Evolutionary conservation across 1,140 invertebrate species (phyloP), one percentile per base, ranked within the genome.

Genomic region (Stenopsyche tienmushanensis): DNA sequence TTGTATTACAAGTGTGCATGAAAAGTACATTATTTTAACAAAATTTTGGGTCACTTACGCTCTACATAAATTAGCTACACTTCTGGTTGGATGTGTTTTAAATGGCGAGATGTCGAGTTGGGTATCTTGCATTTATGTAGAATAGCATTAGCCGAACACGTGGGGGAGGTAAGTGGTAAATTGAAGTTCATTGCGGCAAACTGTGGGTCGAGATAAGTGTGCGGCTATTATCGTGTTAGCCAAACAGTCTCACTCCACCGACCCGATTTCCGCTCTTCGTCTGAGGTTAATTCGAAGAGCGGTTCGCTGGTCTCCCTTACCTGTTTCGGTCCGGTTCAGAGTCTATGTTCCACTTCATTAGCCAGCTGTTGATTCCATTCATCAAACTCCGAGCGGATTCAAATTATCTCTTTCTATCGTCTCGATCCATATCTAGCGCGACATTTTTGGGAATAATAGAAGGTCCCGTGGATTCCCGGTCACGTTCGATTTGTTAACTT

Each of bases 161-260:
- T 54, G 52, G 52, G 52, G 52, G 52, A 54, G 39, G 52, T 29
- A 57, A 42, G 54, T 57, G 54, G 54, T 42, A 57, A 42, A 57
- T 57, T 57, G 54, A 57, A 29, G 54, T 29, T 57, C 54, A 57
- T 57, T 57, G 54, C 42, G 39, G 2, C 24, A 10, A 25, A 24
- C 50, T 5, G 29, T 57, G 29, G 29, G 54, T 24, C 62, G 49
- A 42, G 41, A 45, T 64, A 41, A 54, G 34, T 54, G 41, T 45
- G 20, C 52, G 54, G 13, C 65, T 42, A 66, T 66, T 66, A 66
- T 65, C 53, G 29, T 66, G 58, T 54, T 66, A 52, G 65, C 44
- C 39, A 26, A 54, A 62, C 57, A 54, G 52, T 62, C 50, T 55
- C 65, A 60, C 65, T 66, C 49, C 49, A 47, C 41, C 58, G 25